Evolutionary conservation across 2,797 vertebrate genomes (phyloP).

Genomic region (Scolopax rusticola): DNA sequence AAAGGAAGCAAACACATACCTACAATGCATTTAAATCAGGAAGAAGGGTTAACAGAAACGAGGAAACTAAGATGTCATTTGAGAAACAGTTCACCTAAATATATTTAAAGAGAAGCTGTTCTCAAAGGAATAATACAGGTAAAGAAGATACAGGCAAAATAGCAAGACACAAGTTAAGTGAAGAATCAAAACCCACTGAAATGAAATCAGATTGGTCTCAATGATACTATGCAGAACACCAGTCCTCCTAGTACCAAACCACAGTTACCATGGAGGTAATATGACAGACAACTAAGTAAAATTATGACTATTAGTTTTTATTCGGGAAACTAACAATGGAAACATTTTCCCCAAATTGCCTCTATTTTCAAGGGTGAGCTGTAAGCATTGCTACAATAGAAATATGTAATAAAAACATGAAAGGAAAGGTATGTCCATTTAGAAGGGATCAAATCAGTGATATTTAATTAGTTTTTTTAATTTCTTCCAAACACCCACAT

Average conservation of each 20-base stretch:
- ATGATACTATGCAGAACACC: background rate
- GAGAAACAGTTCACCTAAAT: background rate
- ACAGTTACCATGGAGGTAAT: background rate
- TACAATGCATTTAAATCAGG: fast-evolving
- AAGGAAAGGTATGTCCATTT: background rate
- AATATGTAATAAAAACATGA: background rate
- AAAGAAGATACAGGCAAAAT: background rate
- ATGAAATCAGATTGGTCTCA: background rate
- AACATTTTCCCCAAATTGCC: background rate
- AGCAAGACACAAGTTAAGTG: background rate
- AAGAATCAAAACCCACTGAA: background rate
- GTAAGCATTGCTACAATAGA: background rate
- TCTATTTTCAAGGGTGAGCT: background rate
- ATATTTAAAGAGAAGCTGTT: background rate
- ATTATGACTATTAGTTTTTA: background rate
- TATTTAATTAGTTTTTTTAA: background rate
- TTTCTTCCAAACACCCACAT: background rate
- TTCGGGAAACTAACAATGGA: background rate
- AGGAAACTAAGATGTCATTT: background rate
- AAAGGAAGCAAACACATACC: background rate
- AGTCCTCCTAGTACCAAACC: background rate
- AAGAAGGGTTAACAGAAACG: background rate
- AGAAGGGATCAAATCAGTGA: background rate
- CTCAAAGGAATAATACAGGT: background rate
- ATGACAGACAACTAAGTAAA: background rate